Base-by-base conservation (phyloP, 2,113 vertebrate species). In the Steatornis caripensis region DNA sequence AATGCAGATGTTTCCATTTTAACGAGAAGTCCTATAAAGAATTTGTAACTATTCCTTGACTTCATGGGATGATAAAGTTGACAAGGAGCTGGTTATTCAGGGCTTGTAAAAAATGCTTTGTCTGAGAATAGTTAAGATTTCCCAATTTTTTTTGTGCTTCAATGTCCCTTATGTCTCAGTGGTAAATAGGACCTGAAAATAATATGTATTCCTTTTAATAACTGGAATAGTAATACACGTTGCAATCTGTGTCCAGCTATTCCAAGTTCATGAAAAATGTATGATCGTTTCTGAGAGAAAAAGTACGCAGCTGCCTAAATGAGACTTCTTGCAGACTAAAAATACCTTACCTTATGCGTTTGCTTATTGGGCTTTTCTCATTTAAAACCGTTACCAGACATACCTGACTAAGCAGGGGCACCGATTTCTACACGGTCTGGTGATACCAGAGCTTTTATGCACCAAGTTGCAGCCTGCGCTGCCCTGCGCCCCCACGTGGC, bases 101-200 rank as follows among this genome's bases (percentile, higher is more conserved):
- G 79, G n/a, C 60, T 57, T 90, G 84, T 97, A 94, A 98, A 98
- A 91, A 46, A n/a, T 91, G 72, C 48, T 72, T 90, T 68, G 78
- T 39, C 27, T 41, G 34, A 45, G 15, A 27, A 68, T 1, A 41
- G 23, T 24, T 37, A 5, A 61, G 62, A 74, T 32, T 15, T 57
- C 32, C 60, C 15, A 0, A 7, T 71, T 71, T 22, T 12, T 69
- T 68, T 71, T 45, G 60, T 71, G 36, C 76, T 81, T 75, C 68
- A 29, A 0, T 3, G 5, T 48, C 51, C 27, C 39, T 32, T 8
- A 20, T 2, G 8, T 13, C 46, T 60, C 26, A 8, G n/a, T 23
- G 36, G 8, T n/a, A 54, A 70, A n/a, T 2, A 43, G 34, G 43
- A 54, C 76, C 60, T 39, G 34, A 29, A 93, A 61, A 53, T 29